Evolutionary conservation across 1,140 invertebrate genomes (phyloP), one percentile per base, ranked within the genome.

Genomic region (Pseudomyrmex sp.): DNA sequence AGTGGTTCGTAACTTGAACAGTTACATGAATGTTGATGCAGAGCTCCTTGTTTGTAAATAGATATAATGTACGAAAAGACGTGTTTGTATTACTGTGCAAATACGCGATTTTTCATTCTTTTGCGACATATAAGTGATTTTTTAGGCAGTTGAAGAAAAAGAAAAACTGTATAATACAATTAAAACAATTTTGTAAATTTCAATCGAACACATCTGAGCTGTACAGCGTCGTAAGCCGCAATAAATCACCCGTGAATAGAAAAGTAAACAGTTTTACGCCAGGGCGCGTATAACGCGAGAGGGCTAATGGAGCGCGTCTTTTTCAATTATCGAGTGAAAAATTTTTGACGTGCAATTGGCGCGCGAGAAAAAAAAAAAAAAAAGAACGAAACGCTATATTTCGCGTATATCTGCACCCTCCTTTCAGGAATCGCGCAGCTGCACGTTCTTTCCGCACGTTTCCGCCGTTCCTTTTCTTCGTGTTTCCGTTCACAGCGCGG

Each of bases 321-420:
- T 80, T 70, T 44, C 76, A 80, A 80, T 80, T 80, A 80, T 72
- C 76, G 54, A 72, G 54, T 59, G 76, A 70, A 72, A 59, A 80
- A 72, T 80, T 72, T 72, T 70, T 72, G 76, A 80, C 76, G 66
- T 58, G 61, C 54, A 48, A 80, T 80, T 54, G 54, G 44, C 44
- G 56, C 8, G 54, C 48, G 35, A 70, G 54, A 52, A 20, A 18
- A 18, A 59, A 58, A 18, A n/a, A n/a, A n/a, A 58, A n/a, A 20
- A 10, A 10, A 23, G 10, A 20, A 26, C 2, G 23, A 26, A 15
- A 44, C 20, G 66, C 20, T 58, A 66, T 58, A 70, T 63, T 54
- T 83, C 62, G 13, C 23, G 12, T 35, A 35, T 35, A 35, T 35
- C 54, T 52, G 72, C 50, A 20, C 68, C 3, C 20, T 50, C 54